These are phyloP conservation scores for Paguma larvata DNA, from an alignment of 2,797 vertebrate genomes.

Conservation along the genomic window DNA sequence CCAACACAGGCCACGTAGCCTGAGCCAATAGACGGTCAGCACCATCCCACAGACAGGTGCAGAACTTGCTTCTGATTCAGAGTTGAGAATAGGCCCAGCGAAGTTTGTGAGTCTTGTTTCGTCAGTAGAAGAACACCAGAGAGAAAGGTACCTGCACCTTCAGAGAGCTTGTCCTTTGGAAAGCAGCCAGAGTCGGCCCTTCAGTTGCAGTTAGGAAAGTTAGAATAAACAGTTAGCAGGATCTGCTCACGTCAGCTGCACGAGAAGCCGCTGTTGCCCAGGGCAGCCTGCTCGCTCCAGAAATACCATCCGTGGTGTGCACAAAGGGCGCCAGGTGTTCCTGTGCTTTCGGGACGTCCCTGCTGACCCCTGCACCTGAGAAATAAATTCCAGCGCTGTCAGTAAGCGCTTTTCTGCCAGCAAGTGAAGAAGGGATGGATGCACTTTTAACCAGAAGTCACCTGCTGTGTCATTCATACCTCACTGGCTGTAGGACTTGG, in stretches of 20 bases:
- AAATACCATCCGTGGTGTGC: slow-evolving; percentile 67
- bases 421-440: neutral
- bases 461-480: neutral
- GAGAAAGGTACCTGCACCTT: slow-evolving; percentile 47
- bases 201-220: slow-evolving; percentile 70
- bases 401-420: neutral
- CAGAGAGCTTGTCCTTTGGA: slow-evolving; percentile 49
- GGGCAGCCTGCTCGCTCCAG: slow-evolving; percentile 55
- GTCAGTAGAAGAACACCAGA: slow-evolving; percentile 46
- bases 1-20: neutral
- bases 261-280: slow-evolving; percentile 60
- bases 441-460: slow-evolving; percentile 12
- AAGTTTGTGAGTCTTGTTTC: slow-evolving; percentile 1
- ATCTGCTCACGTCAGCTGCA: slow-evolving; percentile 55
- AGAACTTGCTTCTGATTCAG: slow-evolving; percentile 28
- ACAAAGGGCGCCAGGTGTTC: slow-evolving; percentile 64
- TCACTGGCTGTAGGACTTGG: neutral
- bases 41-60: neutral
- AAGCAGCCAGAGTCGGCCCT: slow-evolving; percentile 64
- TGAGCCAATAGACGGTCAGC: neutral
- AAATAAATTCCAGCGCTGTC: neutral
- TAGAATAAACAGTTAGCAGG: slow-evolving; percentile 52
- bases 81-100: neutral
- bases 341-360: slow-evolving; percentile 57
- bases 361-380: slow-evolving; percentile 57